Conservation (phyloP, 2,113 vertebrate genomes). For the Elaphurus davidianus region DNA sequence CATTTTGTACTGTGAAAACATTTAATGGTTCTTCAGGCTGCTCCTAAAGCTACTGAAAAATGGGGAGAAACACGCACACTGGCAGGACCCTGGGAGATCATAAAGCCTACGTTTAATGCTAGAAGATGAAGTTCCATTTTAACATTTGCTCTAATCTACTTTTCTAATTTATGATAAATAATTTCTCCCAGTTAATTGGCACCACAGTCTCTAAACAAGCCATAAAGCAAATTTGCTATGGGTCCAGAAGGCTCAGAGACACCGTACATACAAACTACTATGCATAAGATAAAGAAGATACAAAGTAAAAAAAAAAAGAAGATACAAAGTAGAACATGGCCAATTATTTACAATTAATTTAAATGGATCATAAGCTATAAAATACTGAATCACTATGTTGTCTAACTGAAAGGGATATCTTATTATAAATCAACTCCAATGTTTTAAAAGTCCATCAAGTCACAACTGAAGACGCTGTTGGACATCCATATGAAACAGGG, state of each 20-base stretch:
- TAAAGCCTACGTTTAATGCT: not conserved
- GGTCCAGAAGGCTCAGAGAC: not conserved
- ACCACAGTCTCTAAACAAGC: not conserved
- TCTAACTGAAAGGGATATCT: not conserved
- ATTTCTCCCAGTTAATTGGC: not conserved
- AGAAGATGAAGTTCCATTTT: not conserved
- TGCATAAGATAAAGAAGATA: not conserved
- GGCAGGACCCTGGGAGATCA: too few species aligned
- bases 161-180: not conserved
- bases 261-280: not conserved
- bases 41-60: fast-evolving
- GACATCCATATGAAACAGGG: not conserved
- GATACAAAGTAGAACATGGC: too few species aligned
- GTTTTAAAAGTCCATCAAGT: not conserved
- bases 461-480: fast-evolving
- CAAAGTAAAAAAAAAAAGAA: not conserved
- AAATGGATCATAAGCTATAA: not conserved
- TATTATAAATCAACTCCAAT: not conserved
- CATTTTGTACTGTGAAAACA: not conserved
- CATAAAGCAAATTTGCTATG: fast-evolving
- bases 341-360: not conserved
- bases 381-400: not conserved
- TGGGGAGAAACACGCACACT: too few species aligned
- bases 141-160: not conserved
- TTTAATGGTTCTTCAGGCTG: not conserved